Evolutionary conservation across 2,888 invertebrate genomes (phyloP).

Genomic region (Serripes groenlandicus): DNA sequence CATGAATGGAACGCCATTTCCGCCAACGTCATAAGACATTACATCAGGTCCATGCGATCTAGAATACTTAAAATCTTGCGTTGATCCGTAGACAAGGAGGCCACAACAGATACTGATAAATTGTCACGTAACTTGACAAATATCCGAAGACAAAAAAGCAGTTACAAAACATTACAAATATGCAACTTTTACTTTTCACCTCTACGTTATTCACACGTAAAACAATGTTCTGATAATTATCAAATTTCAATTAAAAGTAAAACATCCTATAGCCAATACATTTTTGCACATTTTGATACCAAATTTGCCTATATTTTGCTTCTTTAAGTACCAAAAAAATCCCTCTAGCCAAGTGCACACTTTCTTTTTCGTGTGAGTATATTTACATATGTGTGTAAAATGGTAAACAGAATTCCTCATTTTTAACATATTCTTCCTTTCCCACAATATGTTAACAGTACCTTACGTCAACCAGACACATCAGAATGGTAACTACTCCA

Average conservation of each 20-base stretch:
- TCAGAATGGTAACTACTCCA: too few species aligned
- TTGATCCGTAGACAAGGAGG: not conserved
- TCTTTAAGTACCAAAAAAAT: conserved; percentile 4
- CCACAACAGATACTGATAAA: not conserved
- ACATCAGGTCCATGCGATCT: not conserved
- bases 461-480: too few species aligned
- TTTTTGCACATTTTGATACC: conserved; percentile 11
- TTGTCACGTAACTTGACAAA: not conserved
- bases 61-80: not conserved
- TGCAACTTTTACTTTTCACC: conserved; percentile 1
- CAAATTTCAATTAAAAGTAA: conserved; percentile 1
- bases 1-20: conserved; percentile 1
- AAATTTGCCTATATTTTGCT: conserved; percentile 1
- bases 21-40: not conserved
- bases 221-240: conserved; percentile 1
- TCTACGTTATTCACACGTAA: conserved; percentile 2
- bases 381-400: too few species aligned
- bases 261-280: conserved; percentile 4
- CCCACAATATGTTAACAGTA: too few species aligned
- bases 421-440: too few species aligned
- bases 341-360: too few species aligned
- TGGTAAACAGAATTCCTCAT: too few species aligned
- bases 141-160: not conserved
- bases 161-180: conserved; percentile 10
- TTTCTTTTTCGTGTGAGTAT: too few species aligned